Evolutionary conservation across 2,797 vertebrate species (phyloP).

Genomic region (Glossophaga mutica): DNA sequence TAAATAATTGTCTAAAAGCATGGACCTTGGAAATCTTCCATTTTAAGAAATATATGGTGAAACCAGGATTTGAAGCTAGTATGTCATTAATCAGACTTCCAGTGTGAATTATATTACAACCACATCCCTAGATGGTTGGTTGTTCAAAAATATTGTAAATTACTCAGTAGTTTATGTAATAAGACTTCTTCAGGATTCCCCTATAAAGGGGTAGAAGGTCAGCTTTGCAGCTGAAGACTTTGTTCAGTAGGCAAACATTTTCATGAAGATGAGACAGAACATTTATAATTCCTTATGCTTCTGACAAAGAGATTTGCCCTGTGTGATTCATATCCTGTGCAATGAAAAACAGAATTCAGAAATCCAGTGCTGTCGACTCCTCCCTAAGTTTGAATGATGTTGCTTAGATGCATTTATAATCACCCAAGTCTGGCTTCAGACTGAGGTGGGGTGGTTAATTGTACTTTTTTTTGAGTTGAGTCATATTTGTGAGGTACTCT

Average conservation of each 20-base stretch:
- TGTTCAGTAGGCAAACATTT: not conserved
- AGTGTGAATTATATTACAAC: not conserved
- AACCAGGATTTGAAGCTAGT: not conserved
- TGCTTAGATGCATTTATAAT: not conserved
- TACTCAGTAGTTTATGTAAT: not conserved
- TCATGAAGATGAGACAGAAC: not conserved
- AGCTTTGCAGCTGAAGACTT: not conserved
- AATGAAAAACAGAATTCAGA: not conserved
- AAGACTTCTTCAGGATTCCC: not conserved
- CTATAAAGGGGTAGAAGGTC: not conserved
- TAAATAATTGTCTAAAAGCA: not conserved
- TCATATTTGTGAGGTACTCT: not conserved
- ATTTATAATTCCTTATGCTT: slow-evolving; percentile 1
- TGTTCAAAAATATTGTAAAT: not conserved
- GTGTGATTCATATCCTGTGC: slow-evolving; percentile 42
- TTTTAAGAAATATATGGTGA: not conserved
- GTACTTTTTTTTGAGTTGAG: not conserved
- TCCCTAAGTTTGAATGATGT: not conserved
- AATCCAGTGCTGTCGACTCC: not conserved
- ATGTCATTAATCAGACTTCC: not conserved
- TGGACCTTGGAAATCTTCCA: not conserved
- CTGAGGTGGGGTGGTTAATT: not conserved
- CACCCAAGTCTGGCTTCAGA: not conserved
- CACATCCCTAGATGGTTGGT: not conserved
- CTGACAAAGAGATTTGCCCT: not conserved